phyloP scores from a whole-genome alignment of 2,113 vertebrate species.

The Romanogobio albipinnatus region DNA sequence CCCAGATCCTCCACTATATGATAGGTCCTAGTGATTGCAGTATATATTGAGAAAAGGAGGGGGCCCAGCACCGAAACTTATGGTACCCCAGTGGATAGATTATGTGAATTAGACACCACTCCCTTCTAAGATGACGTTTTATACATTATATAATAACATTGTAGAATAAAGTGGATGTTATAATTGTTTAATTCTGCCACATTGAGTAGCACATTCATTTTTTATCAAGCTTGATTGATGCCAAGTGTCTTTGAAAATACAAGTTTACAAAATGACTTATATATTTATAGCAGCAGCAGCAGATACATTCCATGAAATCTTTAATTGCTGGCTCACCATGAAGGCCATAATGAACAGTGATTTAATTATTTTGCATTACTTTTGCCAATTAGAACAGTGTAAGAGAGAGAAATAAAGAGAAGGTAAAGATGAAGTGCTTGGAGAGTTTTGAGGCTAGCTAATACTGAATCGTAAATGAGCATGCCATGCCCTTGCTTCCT shows the following conservation, averaged over 20 bases:
- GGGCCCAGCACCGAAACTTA: background rate
- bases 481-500: background rate
- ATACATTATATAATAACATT: background rate
- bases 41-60: background rate
- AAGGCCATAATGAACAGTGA: background rate
- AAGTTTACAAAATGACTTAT: background rate
- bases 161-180: background rate
- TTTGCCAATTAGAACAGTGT: constrained; percentile 21
- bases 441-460: background rate
- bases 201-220: background rate
- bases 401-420: background rate
- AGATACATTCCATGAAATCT: background rate
- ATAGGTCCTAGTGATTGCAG: background rate
- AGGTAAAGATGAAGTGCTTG: background rate
- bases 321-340: background rate
- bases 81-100: background rate
- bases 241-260: background rate
- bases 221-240: background rate
- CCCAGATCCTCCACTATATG: background rate
- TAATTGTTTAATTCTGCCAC: background rate
- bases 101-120: background rate
- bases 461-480: constrained; percentile 9
- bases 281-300: background rate
- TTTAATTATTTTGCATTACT: background rate
- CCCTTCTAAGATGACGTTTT: background rate